Base-by-base conservation (phyloP, 2,113 vertebrate species). In the Tragulus kanchil region DNA sequence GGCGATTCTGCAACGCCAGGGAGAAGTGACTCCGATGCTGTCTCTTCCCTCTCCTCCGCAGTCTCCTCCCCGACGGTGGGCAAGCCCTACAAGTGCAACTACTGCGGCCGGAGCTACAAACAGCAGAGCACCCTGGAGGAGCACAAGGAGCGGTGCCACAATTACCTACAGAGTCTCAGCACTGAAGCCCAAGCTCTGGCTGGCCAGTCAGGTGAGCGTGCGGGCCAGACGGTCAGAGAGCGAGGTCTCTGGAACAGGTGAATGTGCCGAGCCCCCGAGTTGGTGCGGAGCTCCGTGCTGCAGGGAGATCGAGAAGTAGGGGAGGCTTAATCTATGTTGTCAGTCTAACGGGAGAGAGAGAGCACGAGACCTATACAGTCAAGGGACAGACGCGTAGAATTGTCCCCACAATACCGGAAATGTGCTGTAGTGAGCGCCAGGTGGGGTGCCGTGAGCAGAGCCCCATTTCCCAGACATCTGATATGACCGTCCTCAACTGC, bases 31-130 rank as follows among this genome's bases (percentile, higher is more conserved):
- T 36, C n/a, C 48, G 54, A 15, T 25, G 11, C 0, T n/a, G 28
- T 79, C 62, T 84, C 15, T 90, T 77, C 83, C n/a, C 26, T 90
- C 58, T 59, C 58, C 81, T 78, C 88, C 85, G 12, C 98, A 99
- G 99, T 99, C 97, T 99, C 99, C 95, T 99, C 99, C 95, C 99
- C 99, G 78, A 99, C 99, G 0, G 99, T 99, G 45, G 99, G 99
- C 94, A 99, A 99, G 94, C 99, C 99, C 97, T 99, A 99, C 98
- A 99, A 99, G 98, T 99, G 99, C 98, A 99, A 99, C 99, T 99
- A 99, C 98, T 99, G 99, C 23, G 99, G 99, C 92, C 99, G 99
- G 65, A 99, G 99, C 99, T 99, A 99, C 98, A 99, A 99, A 97
- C 99, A 99, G 98, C 99, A 99, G 98, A 99, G 98, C 97, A 99